Evolutionary conservation across 2,797 vertebrate genomes (phyloP), one percentile per base, ranked within the genome.

Genomic region (Botia almorhae): DNA sequence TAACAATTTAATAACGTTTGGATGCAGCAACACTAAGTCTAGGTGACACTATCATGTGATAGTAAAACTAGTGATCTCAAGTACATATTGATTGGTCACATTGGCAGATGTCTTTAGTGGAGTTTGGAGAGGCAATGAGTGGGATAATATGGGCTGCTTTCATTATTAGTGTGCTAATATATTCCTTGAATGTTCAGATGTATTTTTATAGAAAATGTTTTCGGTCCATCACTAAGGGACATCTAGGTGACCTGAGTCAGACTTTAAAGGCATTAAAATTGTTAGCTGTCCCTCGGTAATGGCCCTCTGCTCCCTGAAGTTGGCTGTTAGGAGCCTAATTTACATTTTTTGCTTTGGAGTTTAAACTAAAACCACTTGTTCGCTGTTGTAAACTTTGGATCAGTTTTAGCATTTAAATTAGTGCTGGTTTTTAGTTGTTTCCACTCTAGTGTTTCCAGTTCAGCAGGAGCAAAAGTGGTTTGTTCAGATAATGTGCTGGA

Each of bases 401-500:
- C 7, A 23, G 21, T 51, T 26, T 16, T 7, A 46, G 16, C 46
- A 39, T 48, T 23, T 58, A 58, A 61, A 61, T 61, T 12, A 17
- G 14, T 6, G 48, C 50, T 19, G 3, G 33, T 56, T 65, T 75
- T 64, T 17, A 26, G 43, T 46, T 23, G 39, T 36, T 85, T 80
- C 74, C 68, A 64, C 64, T 71, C 74, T 58, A 48, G 48, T 70
- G 78, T 67, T 83, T 78, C 80, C 67, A 84, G 68, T 69, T 77
- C 83, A 43, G 69, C 81, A 83, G 77, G 81, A 84, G 71, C 81
- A 79, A 65, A 72, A 89, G 80, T 46, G 0, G 60, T 85, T 70
- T 84, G 82, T 73, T 76, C 85, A 85, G 85, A 87, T 74, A 36
- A 73, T 39, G 51, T 67, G 81, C 84, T 70, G 78, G 67, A 76